A percentile compares a stretch with the other conserved stretches of the same genome.
These are phyloP conservation scores for Drosophila nigromelanica DNA, from an alignment of 1,140 invertebrate species.

Conservation along the genomic window DNA sequence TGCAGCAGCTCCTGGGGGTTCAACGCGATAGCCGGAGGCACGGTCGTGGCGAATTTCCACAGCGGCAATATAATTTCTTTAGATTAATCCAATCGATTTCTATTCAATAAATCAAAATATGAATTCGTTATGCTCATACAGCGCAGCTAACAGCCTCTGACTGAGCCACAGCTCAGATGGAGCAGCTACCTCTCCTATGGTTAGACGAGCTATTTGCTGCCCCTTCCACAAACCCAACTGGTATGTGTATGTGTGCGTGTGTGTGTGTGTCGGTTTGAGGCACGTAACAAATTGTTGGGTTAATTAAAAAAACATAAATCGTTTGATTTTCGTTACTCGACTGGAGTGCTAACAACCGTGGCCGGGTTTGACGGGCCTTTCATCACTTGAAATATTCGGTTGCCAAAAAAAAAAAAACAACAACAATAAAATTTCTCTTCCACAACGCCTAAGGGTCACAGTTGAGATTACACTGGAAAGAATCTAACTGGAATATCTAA, in stretches of 20 bases:
- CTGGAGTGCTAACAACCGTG: constrained; percentile 56
- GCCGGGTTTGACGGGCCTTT: constrained; percentile 63
- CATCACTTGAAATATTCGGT: constrained; percentile 56
- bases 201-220: constrained; percentile 8
- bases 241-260: constrained; percentile 5
- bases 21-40: constrained; percentile 35
- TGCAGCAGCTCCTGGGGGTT: constrained; percentile 14
- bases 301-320: constrained; percentile 84
- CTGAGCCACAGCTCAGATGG: constrained; percentile 39
- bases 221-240: not conserved
- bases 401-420: constrained; percentile 31
- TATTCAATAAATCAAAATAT: constrained; percentile 83
- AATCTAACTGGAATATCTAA: not conserved
- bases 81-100: constrained; percentile 83
- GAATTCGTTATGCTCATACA: constrained; percentile 71
- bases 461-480: not conserved
- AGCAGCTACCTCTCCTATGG: constrained; percentile 28
- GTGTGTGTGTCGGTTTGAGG: constrained; percentile 66
- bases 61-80: constrained; percentile 79
- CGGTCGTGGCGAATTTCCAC: constrained; percentile 57
- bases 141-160: constrained; percentile 48
- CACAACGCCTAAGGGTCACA: constrained; percentile 5
- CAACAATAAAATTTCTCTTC: constrained; percentile 50
- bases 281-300: constrained; percentile 83
- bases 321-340: constrained; percentile 68